Evolutionary conservation across 1,140 invertebrate genomes (phyloP), one percentile per base, ranked within the genome.

Genomic region (Colletes gigas): DNA sequence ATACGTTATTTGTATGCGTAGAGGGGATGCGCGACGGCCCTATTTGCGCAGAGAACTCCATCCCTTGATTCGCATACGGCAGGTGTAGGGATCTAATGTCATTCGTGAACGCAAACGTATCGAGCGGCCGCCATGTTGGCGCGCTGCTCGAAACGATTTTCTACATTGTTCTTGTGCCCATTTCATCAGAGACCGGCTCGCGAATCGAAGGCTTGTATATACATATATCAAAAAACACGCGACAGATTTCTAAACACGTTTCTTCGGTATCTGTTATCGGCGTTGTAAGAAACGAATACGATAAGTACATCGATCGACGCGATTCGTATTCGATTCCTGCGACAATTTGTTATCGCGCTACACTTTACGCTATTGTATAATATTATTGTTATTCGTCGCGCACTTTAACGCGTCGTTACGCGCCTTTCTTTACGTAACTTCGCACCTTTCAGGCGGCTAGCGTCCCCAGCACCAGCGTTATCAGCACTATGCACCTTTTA

Each of bases 1-100:
- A 71, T 87, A 81, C 3, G 50, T 50, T 81, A 84, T 86, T 86
- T 87, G 12, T 87, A 79, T 52, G 39, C n/a, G 3, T 14, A 75
- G 54, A n/a, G n/a, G 52, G 85, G 69, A 39, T 81, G 60, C 66
- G 72, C 67, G 30, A 73, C 54, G 50, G 54, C 15, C 12, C 60
- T 80, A 52, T 81, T 71, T 52, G 50, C 62, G 78, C 81, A 85
- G 82, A 85, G 55, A 62, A 66, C 19, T 47, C 4, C 9, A 76
- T n/a, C 5, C 17, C 30, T 76, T 81, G 59, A 76, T 59, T 74
- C 72, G 62, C 74, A 39, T 50, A 66, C 44, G 41, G 21, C 41
- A 12, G 55, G 17, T 44, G 21, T 72, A 63, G 47, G 7, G 60
- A 54, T 44, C 60, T 44, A 52, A 71, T 8, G n/a, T 41, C 30